Evolutionary conservation across 2,797 vertebrate genomes (phyloP), one percentile per base, ranked within the genome.

Genomic region (Rachycentron canadum): DNA sequence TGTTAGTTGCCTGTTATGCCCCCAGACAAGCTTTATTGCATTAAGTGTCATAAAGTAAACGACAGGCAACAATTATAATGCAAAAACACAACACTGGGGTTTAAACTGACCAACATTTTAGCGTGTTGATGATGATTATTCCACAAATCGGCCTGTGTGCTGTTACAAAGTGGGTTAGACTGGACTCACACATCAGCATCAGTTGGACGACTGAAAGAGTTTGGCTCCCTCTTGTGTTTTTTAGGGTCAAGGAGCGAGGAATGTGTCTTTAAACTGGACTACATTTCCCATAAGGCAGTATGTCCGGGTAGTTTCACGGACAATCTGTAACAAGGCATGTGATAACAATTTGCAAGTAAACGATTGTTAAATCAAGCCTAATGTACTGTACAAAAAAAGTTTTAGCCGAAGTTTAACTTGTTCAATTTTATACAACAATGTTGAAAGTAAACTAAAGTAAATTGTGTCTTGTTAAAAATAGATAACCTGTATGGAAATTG

Each of bases 211-310:
- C 19, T 7, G 11, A 84, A 74, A 41, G 70, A 70, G 43, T 79
- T 75, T 90, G 84, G 70, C 87, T 91, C 91, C 84, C 89, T 89
- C 93, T 87, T 49, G 62, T 84, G 91, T 65, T 62, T 38, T 1
- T 43, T 4, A 2, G 9, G 1, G 17, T 45, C 28, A 25, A 50
- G 47, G 21, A 41, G 12, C 14, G 23, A 49, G 17, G 19, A 40
- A 26, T 2, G 3, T 3, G 16, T 58, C 17, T 38, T 40, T 5
- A 8, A 50, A 25, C 3, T 9, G 30, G 23, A 73, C 83, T 84
- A 59, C 73, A 68, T 64, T 75, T 78, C 86, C 87, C 79, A 85
- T 1, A 28, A 82, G 82, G n/a, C 78, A 78, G 0, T 0, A 19
- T 4, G 1, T 2, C 12, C 0, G 21, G 53, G 59, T 65, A 36